A percentile compares a stretch with the other conserved stretches of the same genome.
phyloP scores from a whole-genome alignment of 1,140 invertebrate genomes.

The Bombus superbus region DNA sequence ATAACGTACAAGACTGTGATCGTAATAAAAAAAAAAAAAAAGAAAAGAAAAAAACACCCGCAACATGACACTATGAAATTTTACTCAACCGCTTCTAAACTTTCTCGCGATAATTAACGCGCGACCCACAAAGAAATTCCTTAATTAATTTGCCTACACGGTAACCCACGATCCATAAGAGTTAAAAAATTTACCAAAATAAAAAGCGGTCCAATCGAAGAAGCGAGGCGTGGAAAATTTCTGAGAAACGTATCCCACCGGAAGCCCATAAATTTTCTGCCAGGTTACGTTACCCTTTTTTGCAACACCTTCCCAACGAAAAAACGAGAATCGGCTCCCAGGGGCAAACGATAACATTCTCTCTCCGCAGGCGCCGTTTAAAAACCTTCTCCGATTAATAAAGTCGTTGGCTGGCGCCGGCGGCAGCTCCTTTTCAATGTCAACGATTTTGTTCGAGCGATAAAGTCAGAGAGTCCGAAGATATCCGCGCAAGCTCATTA shows the following conservation, averaged over 20 bases:
- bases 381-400: constrained; percentile 19
- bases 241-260: neutral
- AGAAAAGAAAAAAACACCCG: no score
- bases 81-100: no score
- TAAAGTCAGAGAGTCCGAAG: constrained; percentile 25
- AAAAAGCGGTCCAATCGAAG: neutral
- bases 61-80: no score
- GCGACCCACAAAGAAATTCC: no score
- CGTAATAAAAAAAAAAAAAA: no score
- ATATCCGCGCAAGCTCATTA: constrained; percentile 52
- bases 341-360: neutral
- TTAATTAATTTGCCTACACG: no score
- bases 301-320: neutral
- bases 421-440: constrained; percentile 10
- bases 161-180: no score
- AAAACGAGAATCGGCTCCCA: neutral
- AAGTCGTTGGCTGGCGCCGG: neutral
- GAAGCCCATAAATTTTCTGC: constrained; percentile 11
- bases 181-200: no score
- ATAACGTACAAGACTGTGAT: no score
- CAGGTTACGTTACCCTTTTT: neutral
- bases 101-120: no score
- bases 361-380: neutral
- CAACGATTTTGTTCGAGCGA: constrained; percentile 22
- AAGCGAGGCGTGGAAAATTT: neutral